Evolutionary conservation across 2,797 vertebrate species (phyloP).

Genomic region (Pempheris klunzingeri): DNA sequence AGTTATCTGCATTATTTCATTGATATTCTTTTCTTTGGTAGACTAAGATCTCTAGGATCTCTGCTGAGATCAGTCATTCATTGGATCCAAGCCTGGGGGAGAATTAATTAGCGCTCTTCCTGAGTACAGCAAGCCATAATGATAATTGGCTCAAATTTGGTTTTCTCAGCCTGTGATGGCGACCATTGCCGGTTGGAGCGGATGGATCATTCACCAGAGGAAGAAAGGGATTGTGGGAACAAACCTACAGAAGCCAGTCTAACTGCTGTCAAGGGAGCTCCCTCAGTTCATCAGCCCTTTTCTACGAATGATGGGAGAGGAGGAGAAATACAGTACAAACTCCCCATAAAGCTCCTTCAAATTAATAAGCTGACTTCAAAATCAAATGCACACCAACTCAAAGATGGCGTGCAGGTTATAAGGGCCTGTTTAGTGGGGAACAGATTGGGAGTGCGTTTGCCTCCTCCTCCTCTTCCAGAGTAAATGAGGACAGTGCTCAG

Average conservation of each 20-base stretch:
- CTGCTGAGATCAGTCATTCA: constrained; percentile 70
- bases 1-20: constrained; percentile 58
- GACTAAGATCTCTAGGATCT: constrained; percentile 48
- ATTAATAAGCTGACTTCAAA: constrained; percentile 63
- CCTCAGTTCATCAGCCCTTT: constrained; percentile 75
- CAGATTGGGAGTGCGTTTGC: constrained; percentile 35
- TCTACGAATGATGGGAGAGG: constrained; percentile 64
- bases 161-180: constrained; percentile 72
- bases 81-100: constrained; percentile 77
- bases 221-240: constrained; percentile 77
- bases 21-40: constrained; percentile 65
- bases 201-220: constrained; percentile 75
- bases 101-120: constrained; percentile 84
- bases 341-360: constrained; percentile 56
- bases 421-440: constrained; percentile 43
- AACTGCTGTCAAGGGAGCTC: constrained; percentile 77
- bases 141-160: constrained; percentile 84
- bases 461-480: constrained; percentile 67
- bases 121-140: constrained; percentile 72
- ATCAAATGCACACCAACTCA: constrained; percentile 39
- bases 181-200: constrained; percentile 49
- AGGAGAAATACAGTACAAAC: constrained; percentile 48
- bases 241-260: constrained; percentile 75
- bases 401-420: constrained; percentile 33
- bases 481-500: constrained; percentile 83